Evolutionary conservation across 1,140 invertebrate genomes (phyloP), one percentile per base, ranked within the genome.

Genomic region (Caerostris extrusa): DNA sequence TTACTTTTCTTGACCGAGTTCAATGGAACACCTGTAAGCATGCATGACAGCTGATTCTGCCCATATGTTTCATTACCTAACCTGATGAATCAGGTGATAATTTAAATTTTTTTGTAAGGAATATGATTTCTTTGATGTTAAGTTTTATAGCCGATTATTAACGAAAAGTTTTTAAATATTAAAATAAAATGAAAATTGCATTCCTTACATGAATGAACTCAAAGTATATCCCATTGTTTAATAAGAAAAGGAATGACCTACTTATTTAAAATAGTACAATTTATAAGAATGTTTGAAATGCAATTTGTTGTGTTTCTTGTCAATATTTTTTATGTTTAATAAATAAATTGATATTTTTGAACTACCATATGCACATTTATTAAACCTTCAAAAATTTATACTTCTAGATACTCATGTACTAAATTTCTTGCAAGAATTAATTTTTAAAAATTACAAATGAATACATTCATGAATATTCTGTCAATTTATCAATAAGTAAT

Each of bases 31-130:
- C 91, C 91, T 93, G 91, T 93, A 83, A 83, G 81, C 81, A 71
- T 93, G 91, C 64, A 56, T 93, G 82, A 93, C 91, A 93, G 91
- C 91, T 93, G 91, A 85, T 61, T 71, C 60, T 19, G 55, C 56
- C 91, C 91, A 93, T 93, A 93, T 93, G 91, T 82, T 93, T 93
- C 91, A 93, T 71, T 93, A 83, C 58, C 83, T 67, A 55, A 86
- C 19, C 61, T 86, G 67, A 87, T 71, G 82, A 57, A 71, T 56
- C 61, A n/a, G 83, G 83, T 86, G 82, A 86, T 60, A 34, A 34
- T 87, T 71, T 60, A 85, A 57, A 58, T 19, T 7, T 60, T 85
- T 58, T 58, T 60, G 34, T 34, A 34, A 34, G 34, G 34, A 10
- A 64, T 14, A 17, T 64, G 10, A 64, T 64, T 5, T 64, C 17